A percentile compares a stretch with the other conserved stretches of the same genome.
Evolutionary conservation across 1,140 invertebrate species (phyloP).

Genomic region (Amphibalanus amphitrite): DNA sequence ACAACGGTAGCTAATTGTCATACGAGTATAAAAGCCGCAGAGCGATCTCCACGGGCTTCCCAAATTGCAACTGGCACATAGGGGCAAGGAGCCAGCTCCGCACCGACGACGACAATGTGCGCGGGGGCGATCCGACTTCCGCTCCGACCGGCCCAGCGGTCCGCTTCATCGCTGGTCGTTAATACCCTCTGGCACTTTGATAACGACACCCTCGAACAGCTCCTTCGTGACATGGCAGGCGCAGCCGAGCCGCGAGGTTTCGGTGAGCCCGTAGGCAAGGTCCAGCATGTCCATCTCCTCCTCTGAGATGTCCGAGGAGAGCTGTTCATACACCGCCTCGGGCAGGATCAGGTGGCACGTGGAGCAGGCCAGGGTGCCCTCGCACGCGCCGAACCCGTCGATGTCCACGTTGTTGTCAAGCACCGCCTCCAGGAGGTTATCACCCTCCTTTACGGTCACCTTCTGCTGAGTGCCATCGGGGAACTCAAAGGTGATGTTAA

Average conservation of each 20-base stretch:
- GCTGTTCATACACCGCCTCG: constrained; percentile 56
- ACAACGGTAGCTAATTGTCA: no score
- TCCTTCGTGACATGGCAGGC: not conserved
- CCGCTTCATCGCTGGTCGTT: not conserved
- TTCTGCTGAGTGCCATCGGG: not conserved
- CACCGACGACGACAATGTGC: no score
- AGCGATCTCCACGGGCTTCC: no score
- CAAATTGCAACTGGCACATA: no score
- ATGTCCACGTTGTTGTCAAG: constrained; percentile 86
- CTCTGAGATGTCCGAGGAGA: constrained; percentile 67
- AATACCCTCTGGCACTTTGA: not conserved
- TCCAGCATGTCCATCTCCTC: constrained; percentile 96
- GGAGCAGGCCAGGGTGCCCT: constrained; percentile 90
- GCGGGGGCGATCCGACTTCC: no score
- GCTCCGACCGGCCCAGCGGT: no score
- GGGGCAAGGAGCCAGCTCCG: no score
- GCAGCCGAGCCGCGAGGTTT: constrained; percentile 36
- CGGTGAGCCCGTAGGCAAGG: constrained; percentile 75
- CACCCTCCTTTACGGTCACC: constrained; percentile 51
- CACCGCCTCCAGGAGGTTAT: constrained; percentile 77
- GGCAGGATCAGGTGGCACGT: constrained; percentile 89
- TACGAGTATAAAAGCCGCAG: no score
- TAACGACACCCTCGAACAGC: not conserved
- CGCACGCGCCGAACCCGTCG: constrained; percentile 93
- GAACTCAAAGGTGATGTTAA: not conserved